These are phyloP conservation scores for Murina feae DNA, from an alignment of 2,113 vertebrate genomes.

Conservation along the genomic window DNA sequence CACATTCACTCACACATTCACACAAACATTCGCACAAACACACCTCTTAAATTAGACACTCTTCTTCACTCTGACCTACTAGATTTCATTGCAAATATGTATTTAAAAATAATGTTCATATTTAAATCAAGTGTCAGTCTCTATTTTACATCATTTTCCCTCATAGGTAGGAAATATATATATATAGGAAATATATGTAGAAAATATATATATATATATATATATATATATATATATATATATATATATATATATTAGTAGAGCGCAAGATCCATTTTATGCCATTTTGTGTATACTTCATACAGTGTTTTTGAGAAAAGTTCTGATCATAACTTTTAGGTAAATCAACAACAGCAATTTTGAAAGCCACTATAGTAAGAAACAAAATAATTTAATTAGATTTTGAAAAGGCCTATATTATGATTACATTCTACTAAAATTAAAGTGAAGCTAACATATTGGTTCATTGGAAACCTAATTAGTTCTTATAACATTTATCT, in stretches of 20 bases:
- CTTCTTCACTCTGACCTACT: not conserved
- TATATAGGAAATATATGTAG: too few species aligned
- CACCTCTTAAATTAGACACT: not conserved
- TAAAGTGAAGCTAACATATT: not conserved
- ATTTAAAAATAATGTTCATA: not conserved
- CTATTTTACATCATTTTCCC: not conserved
- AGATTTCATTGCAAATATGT: not conserved
- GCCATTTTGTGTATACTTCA: not conserved
- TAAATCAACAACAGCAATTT: not conserved
- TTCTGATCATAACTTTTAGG: not conserved
- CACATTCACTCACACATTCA: too few species aligned
- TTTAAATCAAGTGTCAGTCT: not conserved
- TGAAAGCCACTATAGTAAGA: not conserved
- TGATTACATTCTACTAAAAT: not conserved
- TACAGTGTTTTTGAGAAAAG: not conserved
- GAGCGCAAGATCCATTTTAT: not conserved
- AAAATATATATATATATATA: too few species aligned
- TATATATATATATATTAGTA: not conserved
- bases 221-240: too few species aligned
- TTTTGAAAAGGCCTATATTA: not conserved
- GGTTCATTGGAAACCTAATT: not conserved
- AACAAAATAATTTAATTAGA: not conserved
- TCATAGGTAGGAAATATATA: not conserved
- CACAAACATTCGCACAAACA: too few species aligned
- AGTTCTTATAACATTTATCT: not conserved